Base-by-base conservation (phyloP, 37 sponge, comb jelly and placozoan species). In the Eunapius fragilis region DNA sequence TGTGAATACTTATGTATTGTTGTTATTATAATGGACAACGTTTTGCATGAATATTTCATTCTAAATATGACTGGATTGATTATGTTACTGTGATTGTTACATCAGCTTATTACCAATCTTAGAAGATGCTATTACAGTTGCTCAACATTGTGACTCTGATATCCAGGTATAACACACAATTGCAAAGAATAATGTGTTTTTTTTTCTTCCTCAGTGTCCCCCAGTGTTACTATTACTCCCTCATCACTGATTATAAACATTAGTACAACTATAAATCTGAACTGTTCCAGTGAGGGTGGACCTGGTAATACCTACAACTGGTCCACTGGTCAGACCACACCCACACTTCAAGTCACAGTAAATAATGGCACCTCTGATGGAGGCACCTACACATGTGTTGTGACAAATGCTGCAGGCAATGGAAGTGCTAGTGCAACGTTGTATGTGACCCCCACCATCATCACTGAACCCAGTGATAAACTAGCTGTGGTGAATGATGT, bases 311-410 rank as follows among this genome's bases (percentile, higher is more conserved):
- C 33, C 17, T 80, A 70, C 36, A 70, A 79, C 69, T 94, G 94
- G 94, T 26, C 68, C 34, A 33, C 31, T 12, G 25, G 35, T 25
- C 77, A 80, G 69, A 83, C 19, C 24, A n/a, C 70, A 69, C 0
- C 76, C 1, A 70, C 34, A 0, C 76, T 87, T 35, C 67, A 25
- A 12, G 67, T 87, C 22, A 45, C 76, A 23, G 58, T 12, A 6
- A 58, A 78, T 13, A 83, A 47, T 91, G 91, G 70, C 10, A 41
- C 92, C 31, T 35, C 75, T 26, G 80, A 76, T 78, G 91, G 92
- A 24, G 95, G 95, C 19, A 72, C 25, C 12, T 91, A 94, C 72
- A 83, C 32, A 0, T 94, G 95, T 74, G 49, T 38, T 11, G 95
- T 85, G 13, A 76, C 38, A 41, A 94, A 94, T 82, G 84, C 36